phyloP scores from a whole-genome alignment of 2,797 vertebrate species.

The Rousettus madagascariensis region DNA sequence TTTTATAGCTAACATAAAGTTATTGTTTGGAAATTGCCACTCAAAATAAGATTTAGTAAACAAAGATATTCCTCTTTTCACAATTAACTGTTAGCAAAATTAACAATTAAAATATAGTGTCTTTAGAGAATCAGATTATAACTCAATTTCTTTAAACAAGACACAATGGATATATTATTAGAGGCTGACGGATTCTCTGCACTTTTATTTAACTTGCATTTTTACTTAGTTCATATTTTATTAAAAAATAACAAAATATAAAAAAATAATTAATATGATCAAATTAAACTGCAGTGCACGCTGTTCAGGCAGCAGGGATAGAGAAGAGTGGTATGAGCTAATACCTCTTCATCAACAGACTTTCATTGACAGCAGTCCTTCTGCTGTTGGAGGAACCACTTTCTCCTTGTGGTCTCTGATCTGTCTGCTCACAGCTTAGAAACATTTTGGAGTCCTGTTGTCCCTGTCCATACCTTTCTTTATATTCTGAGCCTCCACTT shows the following conservation, averaged over 20 bases:
- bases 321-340: background rate
- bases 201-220: background rate
- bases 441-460: fast-evolving
- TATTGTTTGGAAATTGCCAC: background rate
- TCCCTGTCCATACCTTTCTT: fast-evolving
- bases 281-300: background rate
- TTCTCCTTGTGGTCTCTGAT: background rate
- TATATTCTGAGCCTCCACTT: background rate
- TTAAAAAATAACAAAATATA: background rate
- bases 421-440: background rate
- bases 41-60: background rate
- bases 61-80: background rate
- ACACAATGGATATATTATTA: background rate
- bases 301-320: background rate
- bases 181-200: background rate
- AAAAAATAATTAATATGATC: background rate
- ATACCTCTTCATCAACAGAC: fast-evolving
- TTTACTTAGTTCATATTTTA: background rate
- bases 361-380: background rate
- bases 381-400: fast-evolving
- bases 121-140: background rate
- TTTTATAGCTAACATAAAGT: background rate
- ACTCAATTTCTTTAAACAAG: background rate
- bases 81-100: background rate
- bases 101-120: background rate